These are phyloP conservation scores for Himantopus leucocephalus DNA, from an alignment of 2,113 vertebrate species.

Conservation along the genomic window DNA sequence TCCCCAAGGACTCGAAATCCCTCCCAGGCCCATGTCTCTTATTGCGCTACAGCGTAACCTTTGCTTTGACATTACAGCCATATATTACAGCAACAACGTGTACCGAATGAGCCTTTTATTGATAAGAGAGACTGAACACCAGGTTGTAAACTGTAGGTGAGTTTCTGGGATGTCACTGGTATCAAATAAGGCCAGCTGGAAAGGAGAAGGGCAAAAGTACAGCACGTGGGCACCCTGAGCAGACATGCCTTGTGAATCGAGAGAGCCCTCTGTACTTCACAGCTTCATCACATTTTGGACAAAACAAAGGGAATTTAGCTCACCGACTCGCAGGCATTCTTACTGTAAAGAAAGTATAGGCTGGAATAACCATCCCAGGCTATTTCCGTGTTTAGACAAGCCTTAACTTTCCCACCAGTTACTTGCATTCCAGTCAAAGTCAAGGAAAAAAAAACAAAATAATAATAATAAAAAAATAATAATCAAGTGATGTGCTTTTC, in stretches of 20 bases:
- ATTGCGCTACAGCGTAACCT: not conserved
- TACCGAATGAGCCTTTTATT: not conserved
- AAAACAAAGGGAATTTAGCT: not conserved
- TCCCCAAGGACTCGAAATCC: accelerated
- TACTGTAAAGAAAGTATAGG: not conserved
- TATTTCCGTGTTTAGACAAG: not conserved
- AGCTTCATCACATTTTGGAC: not conserved
- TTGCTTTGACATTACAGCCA: not conserved
- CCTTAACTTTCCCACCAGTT: not conserved
- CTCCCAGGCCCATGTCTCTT: not conserved
- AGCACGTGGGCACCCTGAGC: not conserved
- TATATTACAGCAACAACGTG: not conserved
- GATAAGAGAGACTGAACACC: not conserved
- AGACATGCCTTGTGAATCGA: not conserved
- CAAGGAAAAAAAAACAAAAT: not conserved
- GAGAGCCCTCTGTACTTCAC: not conserved
- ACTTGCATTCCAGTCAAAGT: not conserved
- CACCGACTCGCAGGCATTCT: not conserved
- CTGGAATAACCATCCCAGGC: not conserved
- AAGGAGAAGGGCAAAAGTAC: not conserved
- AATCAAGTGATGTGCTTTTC: not conserved
- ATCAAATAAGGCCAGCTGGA: not conserved
- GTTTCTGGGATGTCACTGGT: not conserved
- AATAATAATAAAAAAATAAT: not conserved
- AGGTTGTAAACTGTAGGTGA: not conserved